Conservation (phyloP, 1,140 invertebrate genomes). For the Pseudomyrmex cubaensis region DNA sequence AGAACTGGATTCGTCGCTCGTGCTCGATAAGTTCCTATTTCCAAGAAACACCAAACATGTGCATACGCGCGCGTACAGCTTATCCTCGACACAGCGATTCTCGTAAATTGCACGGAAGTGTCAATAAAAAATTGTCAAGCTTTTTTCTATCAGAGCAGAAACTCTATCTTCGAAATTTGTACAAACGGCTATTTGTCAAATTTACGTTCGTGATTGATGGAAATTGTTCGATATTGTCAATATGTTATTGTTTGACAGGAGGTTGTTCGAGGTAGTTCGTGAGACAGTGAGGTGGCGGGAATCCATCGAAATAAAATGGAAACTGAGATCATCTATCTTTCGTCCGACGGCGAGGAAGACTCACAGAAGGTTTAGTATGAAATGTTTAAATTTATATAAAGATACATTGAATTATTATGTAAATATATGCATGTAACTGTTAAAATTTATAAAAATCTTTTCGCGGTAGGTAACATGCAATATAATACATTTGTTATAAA, state of each 20-base stretch:
- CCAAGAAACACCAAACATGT: not conserved
- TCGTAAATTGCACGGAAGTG: too few species aligned
- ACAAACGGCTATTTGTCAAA: not conserved
- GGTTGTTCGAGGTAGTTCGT: not conserved
- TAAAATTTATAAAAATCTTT: too few species aligned
- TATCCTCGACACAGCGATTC: not conserved
- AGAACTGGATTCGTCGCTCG: too few species aligned
- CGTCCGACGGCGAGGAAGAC: slow-evolving; percentile 68
- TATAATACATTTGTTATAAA: too few species aligned
- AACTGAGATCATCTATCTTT: slow-evolving; percentile 67
- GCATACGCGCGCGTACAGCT: too few species aligned
- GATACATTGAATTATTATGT: not conserved
- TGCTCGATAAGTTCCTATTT: slow-evolving; percentile 36
- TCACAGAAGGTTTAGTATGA: slow-evolving; percentile 56
- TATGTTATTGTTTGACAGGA: slow-evolving; percentile 40
- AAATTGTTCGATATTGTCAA: not conserved
- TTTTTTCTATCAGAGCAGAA: too few species aligned
- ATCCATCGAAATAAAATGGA: slow-evolving; percentile 10
- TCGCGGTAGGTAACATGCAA: too few species aligned
- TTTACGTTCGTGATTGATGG: not conserved
- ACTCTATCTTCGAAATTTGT: too few species aligned
- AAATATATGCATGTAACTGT: not conserved
- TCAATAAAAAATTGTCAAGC: too few species aligned
- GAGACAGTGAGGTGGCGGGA: not conserved
- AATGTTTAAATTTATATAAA: not conserved